Percentiles rank a stretch among this genome's conserved stretches.
These are phyloP conservation scores for Ochotona curzoniae DNA, from an alignment of 2,113 vertebrate species.

Conservation along the genomic window DNA sequence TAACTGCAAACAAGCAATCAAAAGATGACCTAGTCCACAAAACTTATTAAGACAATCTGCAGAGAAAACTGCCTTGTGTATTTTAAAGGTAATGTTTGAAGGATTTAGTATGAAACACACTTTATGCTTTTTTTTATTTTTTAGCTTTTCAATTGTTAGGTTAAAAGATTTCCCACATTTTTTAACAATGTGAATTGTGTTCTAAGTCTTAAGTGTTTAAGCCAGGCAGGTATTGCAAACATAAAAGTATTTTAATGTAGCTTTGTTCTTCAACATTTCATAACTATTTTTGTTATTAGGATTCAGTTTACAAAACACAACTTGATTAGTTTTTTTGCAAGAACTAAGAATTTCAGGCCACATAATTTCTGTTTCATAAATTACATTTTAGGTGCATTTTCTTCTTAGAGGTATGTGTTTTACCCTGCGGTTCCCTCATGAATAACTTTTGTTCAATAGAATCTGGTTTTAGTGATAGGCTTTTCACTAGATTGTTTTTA, in stretches of 20 bases:
- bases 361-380: not conserved
- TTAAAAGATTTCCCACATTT: not conserved
- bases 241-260: not conserved
- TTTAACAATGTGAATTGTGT: not conserved
- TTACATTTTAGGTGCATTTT: constrained; percentile 1
- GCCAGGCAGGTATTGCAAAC: not conserved
- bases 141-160: not conserved
- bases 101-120: constrained; percentile 26
- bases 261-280: not conserved
- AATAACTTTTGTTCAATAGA: constrained; percentile 12
- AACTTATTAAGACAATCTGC: not conserved
- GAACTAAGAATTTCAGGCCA: not conserved
- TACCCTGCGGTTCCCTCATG: not conserved
- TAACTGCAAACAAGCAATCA: not conserved
- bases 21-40: not conserved
- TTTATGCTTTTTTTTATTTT: not conserved
- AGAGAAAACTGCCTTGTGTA: not conserved
- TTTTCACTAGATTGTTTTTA: constrained; percentile 32
- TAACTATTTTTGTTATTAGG: not conserved
- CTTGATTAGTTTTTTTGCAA: not conserved
- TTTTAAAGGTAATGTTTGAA: not conserved
- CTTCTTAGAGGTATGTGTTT: not conserved
- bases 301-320: not conserved
- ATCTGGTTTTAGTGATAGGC: not conserved
- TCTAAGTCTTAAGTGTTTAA: constrained; percentile 1